Evolutionary conservation across 2,888 invertebrate genomes (phyloP).

Genomic region (Oxycera nigricornis): DNA sequence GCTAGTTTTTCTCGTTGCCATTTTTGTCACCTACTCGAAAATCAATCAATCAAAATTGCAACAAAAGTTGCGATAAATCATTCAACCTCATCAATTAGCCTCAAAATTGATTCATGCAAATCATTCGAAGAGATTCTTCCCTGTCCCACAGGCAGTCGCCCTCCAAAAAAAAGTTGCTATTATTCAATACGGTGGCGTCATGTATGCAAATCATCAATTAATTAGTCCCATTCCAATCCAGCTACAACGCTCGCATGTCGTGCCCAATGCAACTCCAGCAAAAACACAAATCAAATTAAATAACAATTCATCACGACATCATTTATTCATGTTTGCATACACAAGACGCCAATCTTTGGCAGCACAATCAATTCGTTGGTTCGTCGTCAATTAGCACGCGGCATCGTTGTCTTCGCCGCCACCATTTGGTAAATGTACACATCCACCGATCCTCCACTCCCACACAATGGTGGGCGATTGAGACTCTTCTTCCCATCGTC

Average conservation of each 20-base stretch:
- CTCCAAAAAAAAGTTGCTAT: too few species aligned
- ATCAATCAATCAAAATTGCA: not conserved
- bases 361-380: slow-evolving; percentile 29
- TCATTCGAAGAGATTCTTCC: too few species aligned
- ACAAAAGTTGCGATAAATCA: not conserved
- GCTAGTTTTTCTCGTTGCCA: too few species aligned
- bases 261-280: not conserved
- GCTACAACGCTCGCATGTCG: not conserved
- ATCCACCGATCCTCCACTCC: not conserved
- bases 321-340: slow-evolving; percentile 37
- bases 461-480: slow-evolving; percentile 21
- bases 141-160: too few species aligned
- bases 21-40: too few species aligned
- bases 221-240: not conserved
- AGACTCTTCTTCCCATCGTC: not conserved
- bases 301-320: slow-evolving; percentile 32
- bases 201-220: slow-evolving; percentile 1
- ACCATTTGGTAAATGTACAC: not conserved
- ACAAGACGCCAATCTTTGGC: not conserved
- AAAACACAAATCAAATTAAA: slow-evolving; percentile 32
- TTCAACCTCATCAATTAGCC: not conserved
- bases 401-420: not conserved
- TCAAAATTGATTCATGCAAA: not conserved
- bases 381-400: slow-evolving; percentile 32
- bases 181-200: slow-evolving; percentile 1